Conservation (phyloP, 2,797 vertebrate genomes). For the Emydoidea blandingii region DNA sequence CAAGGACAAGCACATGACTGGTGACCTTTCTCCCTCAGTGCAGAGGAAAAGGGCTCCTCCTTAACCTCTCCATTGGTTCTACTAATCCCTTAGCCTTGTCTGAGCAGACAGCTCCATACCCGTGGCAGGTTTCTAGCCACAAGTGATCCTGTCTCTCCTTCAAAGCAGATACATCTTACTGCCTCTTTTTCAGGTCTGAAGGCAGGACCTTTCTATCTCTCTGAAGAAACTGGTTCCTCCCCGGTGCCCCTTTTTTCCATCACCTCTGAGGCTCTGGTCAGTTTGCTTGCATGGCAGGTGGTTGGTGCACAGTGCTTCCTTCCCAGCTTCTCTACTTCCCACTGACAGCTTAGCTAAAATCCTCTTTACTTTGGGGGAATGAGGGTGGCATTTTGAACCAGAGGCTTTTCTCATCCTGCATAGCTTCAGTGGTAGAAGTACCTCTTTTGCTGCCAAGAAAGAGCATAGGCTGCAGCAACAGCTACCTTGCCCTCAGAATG, state of each 20-base stretch:
- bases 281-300: no score
- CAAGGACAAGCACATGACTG: accelerated
- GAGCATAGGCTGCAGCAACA: no score
- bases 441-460: no score
- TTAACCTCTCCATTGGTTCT: not conserved
- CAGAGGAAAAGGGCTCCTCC: not conserved
- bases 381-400: accelerated
- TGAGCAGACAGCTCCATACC: not conserved
- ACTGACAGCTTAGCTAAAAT: not conserved
- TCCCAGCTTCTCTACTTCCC: not conserved
- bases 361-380: not conserved
- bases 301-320: no score
- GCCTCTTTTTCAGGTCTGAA: not conserved
- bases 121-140: not conserved
- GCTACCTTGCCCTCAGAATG: no score
- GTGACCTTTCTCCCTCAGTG: not conserved
- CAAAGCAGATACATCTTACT: not conserved
- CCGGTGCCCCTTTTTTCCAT: no score
- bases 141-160: not conserved
- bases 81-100: not conserved
- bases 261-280: no score
- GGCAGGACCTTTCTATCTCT: no score
- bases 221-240: no score
- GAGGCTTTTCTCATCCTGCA: not conserved
- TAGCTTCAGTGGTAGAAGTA: not conserved